phyloP scores from a whole-genome alignment of 2,113 vertebrate species.

The Sciurus niger region DNA sequence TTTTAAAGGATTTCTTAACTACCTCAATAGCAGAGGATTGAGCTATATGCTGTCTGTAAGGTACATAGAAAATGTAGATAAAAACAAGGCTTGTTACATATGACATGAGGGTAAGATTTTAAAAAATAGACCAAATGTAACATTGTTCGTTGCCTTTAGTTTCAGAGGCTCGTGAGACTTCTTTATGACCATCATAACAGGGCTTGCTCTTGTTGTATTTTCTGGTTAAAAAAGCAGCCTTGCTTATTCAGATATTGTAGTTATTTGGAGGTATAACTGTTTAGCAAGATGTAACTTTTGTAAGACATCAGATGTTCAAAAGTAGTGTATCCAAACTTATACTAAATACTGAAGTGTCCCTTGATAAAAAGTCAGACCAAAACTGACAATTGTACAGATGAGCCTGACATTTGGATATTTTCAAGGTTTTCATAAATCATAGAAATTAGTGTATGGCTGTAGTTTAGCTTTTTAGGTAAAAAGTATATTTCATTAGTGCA shows the following conservation, averaged over 20 bases:
- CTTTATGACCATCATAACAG: constrained; percentile 98
- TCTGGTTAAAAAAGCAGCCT: constrained; percentile 98
- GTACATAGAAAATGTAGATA: constrained; percentile 99
- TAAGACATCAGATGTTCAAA: constrained; percentile 99
- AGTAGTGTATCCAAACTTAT: constrained; percentile 95
- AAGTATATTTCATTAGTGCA: constrained; percentile 93
- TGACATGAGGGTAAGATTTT: constrained; percentile 98
- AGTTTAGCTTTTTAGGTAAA: constrained; percentile 93
- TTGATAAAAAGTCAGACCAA: constrained; percentile 95
- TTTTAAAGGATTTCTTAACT: constrained; percentile 99
- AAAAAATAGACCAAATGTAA: constrained; percentile 99
- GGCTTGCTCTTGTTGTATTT: constrained; percentile 99
- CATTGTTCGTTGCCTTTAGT: constrained; percentile 99
- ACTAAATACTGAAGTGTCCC: constrained; percentile 98
- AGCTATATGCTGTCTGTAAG: constrained; percentile 99
- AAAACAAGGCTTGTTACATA: constrained; percentile 99
- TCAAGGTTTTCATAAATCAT: constrained; percentile 93
- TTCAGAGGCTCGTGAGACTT: constrained; percentile 98
- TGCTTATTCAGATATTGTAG: constrained; percentile 99
- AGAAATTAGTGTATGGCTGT: constrained; percentile 92
- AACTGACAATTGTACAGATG: constrained; percentile 92
- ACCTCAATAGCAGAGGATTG: constrained; percentile 99
- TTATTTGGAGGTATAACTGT: constrained; percentile 99
- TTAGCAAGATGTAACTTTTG: constrained; percentile 99
- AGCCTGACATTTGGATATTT: constrained; percentile 94